Conservation (phyloP, 1,140 invertebrate species). For the Aphis craccivora region DNA sequence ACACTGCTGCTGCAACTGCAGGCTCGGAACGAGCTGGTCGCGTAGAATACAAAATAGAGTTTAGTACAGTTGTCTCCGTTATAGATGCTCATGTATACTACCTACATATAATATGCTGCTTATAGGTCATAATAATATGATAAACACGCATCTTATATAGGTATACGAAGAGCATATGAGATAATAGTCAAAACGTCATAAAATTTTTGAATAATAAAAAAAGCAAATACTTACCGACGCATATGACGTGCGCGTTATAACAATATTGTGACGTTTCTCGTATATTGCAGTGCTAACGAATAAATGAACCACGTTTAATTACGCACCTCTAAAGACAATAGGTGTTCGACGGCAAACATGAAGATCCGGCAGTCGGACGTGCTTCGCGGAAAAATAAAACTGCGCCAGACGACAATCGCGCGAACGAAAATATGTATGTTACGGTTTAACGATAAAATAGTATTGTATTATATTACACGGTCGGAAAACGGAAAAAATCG, state of each 20-base stretch:
- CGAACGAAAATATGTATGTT: neutral
- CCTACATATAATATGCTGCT: too few relatives aligned
- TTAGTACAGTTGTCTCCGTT: neutral
- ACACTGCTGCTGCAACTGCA: neutral
- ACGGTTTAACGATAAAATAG: too few relatives aligned
- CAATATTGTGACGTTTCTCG: neutral
- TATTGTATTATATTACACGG: neutral
- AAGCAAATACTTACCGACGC: neutral
- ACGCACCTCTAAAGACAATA: neutral
- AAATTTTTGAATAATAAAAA: too few relatives aligned
- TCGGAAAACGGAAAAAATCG: neutral
- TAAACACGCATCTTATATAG: too few relatives aligned
- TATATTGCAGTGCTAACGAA: neutral
- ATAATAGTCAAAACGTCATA: neutral
- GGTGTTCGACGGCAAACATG: neutral
- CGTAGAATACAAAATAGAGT: constrained; percentile 29
- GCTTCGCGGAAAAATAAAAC: neutral
- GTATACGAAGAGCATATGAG: neutral
- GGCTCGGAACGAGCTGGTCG: neutral
- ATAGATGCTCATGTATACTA: too few relatives aligned
- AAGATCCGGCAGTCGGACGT: neutral
- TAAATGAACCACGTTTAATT: neutral
- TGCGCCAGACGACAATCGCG: neutral
- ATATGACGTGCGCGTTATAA: neutral
- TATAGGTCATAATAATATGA: too few relatives aligned